Base-by-base conservation (phyloP, 2,888 invertebrate genomes). In the Ectemnius continuus region DNA sequence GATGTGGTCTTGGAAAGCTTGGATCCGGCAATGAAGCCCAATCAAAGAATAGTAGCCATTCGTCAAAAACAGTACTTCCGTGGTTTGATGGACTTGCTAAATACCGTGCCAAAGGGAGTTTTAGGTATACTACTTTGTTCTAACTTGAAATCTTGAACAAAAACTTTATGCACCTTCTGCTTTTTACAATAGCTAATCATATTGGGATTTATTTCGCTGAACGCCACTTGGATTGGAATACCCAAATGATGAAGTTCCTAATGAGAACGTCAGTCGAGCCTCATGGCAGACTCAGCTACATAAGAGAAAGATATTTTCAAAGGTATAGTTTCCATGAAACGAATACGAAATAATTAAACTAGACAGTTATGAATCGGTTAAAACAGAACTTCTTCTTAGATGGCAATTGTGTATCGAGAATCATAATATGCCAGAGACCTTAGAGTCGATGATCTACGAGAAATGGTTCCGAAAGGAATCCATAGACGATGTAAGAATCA, bases 381-480 rank as follows among this genome's bases (percentile, higher is more conserved):
- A 52, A 4, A 14, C 13, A 52, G 5, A 52, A 16, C 4, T 0
- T 45, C 46, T 6, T 36, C 16, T 18, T 18, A 61, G 61, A 46
- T 61, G 61, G 61, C 45, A 18, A 61, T n/a, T 18, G 45, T 61
- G 61, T 18, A 45, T 61, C 8, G 16, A 13, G 11, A 45, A 36
- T 14, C 16, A 45, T n/a, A 16, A 16, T 4, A 61, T 61, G 61
- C 14, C 28, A 13, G 18, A 36, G 1, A 46, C 18, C n/a, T 16
- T 61, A 13, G 61, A 16, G 11, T 16, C 0, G 36, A 61, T 61
- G 20, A 18, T 46, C 4, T 45, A 16, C 13, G 16, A 14, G 1
- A 18, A 14, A 16, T 36, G 11, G 28, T 61, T 45, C 46, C 61
- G 6, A 0, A 36, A 1, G 36, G 36, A 6, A 36, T 8, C 36